phyloP scores from a whole-genome alignment of 2,888 invertebrate species.

The Chamaedrilus cognettii region DNA sequence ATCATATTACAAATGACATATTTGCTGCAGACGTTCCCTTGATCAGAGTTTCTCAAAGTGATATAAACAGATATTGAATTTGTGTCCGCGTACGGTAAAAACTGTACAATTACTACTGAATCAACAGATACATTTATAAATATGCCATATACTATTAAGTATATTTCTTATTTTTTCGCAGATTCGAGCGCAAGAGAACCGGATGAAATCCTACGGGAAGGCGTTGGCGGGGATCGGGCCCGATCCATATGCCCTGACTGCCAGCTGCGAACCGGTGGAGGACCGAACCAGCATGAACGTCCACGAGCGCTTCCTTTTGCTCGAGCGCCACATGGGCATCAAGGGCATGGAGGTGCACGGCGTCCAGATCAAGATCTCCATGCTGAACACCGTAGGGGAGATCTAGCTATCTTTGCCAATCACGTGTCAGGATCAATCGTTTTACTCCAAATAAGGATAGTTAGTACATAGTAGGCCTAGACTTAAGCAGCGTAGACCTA shows the following conservation, averaged over 20 bases:
- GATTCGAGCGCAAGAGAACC: conserved; percentile 4
- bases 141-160: background rate
- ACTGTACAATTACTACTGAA: too few species aligned
- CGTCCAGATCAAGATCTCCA: conserved; percentile 4
- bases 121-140: too few species aligned
- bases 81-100: too few species aligned
- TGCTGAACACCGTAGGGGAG: background rate
- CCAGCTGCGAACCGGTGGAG: conserved; percentile 6
- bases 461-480: too few species aligned
- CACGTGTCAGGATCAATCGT: too few species aligned
- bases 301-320: background rate
- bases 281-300: background rate
- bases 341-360: conserved; percentile 7
- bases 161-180: background rate
- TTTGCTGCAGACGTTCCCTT: too few species aligned
- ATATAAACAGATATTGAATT: too few species aligned
- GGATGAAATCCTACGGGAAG: conserved; percentile 4
- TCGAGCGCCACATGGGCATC: background rate
- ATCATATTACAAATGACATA: too few species aligned
- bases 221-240: background rate
- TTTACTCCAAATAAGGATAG: too few species aligned
- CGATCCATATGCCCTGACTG: background rate
- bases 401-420: too few species aligned
- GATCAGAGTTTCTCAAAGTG: too few species aligned
- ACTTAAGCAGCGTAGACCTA: too few species aligned